Evolutionary conservation across 2,113 vertebrate species (phyloP), one percentile per base, ranked within the genome.

Genomic region (Ovis canadensis): DNA sequence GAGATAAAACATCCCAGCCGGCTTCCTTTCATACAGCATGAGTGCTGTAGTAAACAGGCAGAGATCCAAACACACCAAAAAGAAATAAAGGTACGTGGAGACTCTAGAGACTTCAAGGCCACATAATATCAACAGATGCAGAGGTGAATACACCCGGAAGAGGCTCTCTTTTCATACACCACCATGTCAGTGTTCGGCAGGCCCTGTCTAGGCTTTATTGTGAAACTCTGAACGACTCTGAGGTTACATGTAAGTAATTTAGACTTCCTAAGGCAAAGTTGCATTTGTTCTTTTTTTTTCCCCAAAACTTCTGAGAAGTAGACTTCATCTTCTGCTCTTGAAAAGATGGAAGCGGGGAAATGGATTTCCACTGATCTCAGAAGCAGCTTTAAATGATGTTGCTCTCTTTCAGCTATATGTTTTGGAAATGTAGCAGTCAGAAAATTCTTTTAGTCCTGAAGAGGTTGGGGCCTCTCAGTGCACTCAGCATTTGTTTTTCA

Each of bases 1-100:
- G 99, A 99, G 99, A 99, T 99, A 99, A 99, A 99, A 99, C 99
- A 99, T 99, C 99, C 99, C 98, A 98, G 99, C 98, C 99, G 99
- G 99, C 99, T 99, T 99, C 99, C 99, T 99, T 99, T 99, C 99
- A 99, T 99, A 98, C 98, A 98, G 99, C 98, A 98, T 98, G 99
- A 99, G 99, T 97, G 98, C 99, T 99, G 98, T 99, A 99, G 99
- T 99, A 99, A 99, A 99, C 99, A 99, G 99, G 99, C 99, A 98
- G 99, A 99, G 99, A 99, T 99, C 99, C 99, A 98, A 99, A 99
- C 99, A 99, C 98, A 99, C 99, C 99, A 98, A 98, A 98, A 97
- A 99, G 98, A 98, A 98, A 98, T 98, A 98, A 98, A 99, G 97
- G 98, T 98, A 98, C 95, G 45, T 14, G 77, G 84, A 98, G 98